phyloP scores from a whole-genome alignment of 2,113 vertebrate species.

The Phasianus colchicus region DNA sequence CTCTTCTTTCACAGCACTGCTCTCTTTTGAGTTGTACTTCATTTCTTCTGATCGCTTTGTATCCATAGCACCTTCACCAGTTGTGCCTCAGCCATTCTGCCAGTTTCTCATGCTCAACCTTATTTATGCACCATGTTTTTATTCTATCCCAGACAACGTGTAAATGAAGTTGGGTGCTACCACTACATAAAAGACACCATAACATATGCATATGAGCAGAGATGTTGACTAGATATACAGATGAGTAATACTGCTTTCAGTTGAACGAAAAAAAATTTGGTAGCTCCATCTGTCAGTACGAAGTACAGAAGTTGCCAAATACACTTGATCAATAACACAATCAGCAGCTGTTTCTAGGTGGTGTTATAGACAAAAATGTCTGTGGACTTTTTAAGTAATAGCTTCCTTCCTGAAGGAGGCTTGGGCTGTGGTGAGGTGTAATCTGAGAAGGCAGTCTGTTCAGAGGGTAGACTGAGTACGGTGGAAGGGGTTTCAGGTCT shows the following conservation, averaged over 20 bases:
- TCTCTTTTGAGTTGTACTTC: not conserved
- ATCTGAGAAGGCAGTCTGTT: not conserved
- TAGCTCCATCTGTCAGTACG: fast-evolving
- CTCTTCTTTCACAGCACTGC: not conserved
- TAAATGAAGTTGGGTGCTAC: conserved; percentile 27
- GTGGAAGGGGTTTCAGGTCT: not conserved
- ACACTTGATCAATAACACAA: not conserved
- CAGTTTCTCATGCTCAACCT: not conserved
- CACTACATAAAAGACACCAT: not conserved
- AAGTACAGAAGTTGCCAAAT: not conserved
- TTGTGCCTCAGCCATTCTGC: not conserved
- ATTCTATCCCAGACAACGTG: not conserved
- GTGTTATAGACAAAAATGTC: not conserved
- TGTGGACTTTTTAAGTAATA: not conserved
- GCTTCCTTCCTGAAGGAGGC: not conserved
- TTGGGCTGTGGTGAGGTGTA: not conserved
- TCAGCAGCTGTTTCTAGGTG: not conserved
- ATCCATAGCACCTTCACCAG: not conserved
- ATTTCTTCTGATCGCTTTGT: not conserved
- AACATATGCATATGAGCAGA: not conserved
- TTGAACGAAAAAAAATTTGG: not conserved
- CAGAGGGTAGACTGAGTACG: fast-evolving
- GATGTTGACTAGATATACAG: not conserved
- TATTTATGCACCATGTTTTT: not conserved
- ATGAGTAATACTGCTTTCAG: not conserved